Evolutionary conservation across 2,797 vertebrate genomes (phyloP).

Genomic region (Benthosema pterotum): DNA sequence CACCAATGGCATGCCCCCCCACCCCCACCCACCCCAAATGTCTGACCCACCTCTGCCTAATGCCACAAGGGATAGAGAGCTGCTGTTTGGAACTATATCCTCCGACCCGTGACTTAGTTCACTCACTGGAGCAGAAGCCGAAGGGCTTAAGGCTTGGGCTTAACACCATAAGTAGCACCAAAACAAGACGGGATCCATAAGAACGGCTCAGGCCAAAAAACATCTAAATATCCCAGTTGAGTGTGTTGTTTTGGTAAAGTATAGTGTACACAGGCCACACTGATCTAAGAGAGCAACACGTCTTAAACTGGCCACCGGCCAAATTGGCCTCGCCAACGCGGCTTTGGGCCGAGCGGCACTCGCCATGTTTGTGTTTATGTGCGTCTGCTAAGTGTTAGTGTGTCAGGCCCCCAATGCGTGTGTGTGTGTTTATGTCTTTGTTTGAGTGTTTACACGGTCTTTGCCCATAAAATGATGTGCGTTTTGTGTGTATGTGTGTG

Average conservation of each 20-base stretch:
- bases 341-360: constrained; percentile 44
- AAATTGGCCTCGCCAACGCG: constrained; percentile 47
- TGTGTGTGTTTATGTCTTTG: not conserved
- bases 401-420: not conserved
- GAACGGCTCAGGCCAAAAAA: constrained; percentile 64
- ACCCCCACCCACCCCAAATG: too few species aligned
- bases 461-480: too few species aligned
- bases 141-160: constrained; percentile 51
- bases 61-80: not conserved
- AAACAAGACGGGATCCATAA: constrained; percentile 65
- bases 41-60: not conserved
- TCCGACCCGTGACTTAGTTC: constrained; percentile 36
- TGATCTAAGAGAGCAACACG: constrained; percentile 62
- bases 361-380: constrained; percentile 32
- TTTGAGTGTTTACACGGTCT: too few species aligned
- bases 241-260: constrained; percentile 58
- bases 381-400: constrained; percentile 4
- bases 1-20: not conserved
- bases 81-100: constrained; percentile 18
- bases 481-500: constrained; percentile 15
- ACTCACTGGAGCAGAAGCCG: constrained; percentile 39
- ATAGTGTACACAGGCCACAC: constrained; percentile 59
- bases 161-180: constrained; percentile 48
- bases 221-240: constrained; percentile 72
- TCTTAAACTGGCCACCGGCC: constrained; percentile 60